Conservation (phyloP, 2,113 vertebrate genomes). For the Barbus barbus region DNA sequence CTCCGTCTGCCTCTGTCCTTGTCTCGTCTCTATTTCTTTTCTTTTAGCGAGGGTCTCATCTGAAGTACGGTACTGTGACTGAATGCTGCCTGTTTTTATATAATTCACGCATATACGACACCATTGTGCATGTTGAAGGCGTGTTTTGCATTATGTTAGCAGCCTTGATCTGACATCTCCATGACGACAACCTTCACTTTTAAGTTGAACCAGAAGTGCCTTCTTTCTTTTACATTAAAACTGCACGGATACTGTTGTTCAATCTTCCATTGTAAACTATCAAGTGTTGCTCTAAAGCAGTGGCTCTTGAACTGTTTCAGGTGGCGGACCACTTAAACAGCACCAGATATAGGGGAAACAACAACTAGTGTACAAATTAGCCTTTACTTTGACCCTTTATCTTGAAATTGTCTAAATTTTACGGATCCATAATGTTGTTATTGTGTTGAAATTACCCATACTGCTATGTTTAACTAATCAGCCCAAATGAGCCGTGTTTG, state of each 20-base stretch:
- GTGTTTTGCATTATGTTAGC: slow-evolving; percentile 37
- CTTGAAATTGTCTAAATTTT: neutral
- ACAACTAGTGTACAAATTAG: neutral
- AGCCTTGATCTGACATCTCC: slow-evolving; percentile 20
- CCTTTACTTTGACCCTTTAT: neutral
- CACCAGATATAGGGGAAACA: neutral
- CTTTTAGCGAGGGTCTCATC: slow-evolving; percentile 67
- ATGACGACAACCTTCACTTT: slow-evolving; percentile 21
- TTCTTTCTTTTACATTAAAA: slow-evolving; percentile 22
- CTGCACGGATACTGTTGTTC: slow-evolving; percentile 11
- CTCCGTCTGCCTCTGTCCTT: slow-evolving; percentile 70
- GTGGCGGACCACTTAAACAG: neutral
- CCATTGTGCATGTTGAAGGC: slow-evolving; percentile 72
- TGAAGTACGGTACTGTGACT: slow-evolving; percentile 76
- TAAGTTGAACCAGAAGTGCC: neutral
- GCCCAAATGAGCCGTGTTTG: neutral
- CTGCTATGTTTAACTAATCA: neutral
- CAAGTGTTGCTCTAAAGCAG: slow-evolving; percentile 29
- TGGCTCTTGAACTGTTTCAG: slow-evolving; percentile 3
- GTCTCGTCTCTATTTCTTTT: slow-evolving; percentile 51
- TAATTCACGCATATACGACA: slow-evolving; percentile 32
- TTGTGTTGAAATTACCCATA: neutral
- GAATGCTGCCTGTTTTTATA: slow-evolving; percentile 64
- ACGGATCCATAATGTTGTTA: neutral
- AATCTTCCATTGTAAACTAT: slow-evolving; percentile 6